These are phyloP conservation scores for Xiphophorus maculatus DNA, from an alignment of 2,113 vertebrate genomes.

Conservation along the genomic window DNA sequence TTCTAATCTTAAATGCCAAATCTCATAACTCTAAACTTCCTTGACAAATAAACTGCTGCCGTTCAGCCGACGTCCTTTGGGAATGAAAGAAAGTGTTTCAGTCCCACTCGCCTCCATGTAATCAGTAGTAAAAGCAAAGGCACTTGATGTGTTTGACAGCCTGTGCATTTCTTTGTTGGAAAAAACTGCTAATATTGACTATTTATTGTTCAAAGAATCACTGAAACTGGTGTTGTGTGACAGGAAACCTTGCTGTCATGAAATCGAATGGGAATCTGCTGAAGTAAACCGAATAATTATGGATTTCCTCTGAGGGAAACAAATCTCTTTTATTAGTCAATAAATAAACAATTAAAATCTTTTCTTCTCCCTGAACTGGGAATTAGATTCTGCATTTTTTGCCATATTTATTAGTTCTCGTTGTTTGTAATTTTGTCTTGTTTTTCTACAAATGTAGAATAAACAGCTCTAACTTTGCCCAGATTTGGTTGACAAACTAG, in stretches of 20 bases:
- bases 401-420: neutral
- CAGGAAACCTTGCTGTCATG: constrained; percentile 31
- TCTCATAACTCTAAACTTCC: neutral
- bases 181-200: constrained; percentile 9
- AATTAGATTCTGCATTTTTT: neutral
- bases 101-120: constrained; percentile 34
- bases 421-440: neutral
- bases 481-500: neutral
- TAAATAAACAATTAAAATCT: constrained; percentile 11
- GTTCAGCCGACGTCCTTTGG: neutral
- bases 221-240: constrained; percentile 35
- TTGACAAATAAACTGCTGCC: neutral
- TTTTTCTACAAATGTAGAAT: neutral
- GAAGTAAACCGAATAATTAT: constrained; percentile 38
- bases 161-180: constrained; percentile 17
- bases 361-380: neutral
- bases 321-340: constrained; percentile 3
- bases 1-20: neutral
- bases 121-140: constrained; percentile 10
- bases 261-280: constrained; percentile 14
- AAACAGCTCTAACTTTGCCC: neutral
- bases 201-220: constrained; percentile 41
- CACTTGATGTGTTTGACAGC: constrained; percentile 29
- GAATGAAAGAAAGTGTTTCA: constrained; percentile 31
- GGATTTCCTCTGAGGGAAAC: constrained; percentile 30